These are phyloP conservation scores for Horisme vitalbata DNA, from an alignment of 2,888 invertebrate species.

Conservation along the genomic window DNA sequence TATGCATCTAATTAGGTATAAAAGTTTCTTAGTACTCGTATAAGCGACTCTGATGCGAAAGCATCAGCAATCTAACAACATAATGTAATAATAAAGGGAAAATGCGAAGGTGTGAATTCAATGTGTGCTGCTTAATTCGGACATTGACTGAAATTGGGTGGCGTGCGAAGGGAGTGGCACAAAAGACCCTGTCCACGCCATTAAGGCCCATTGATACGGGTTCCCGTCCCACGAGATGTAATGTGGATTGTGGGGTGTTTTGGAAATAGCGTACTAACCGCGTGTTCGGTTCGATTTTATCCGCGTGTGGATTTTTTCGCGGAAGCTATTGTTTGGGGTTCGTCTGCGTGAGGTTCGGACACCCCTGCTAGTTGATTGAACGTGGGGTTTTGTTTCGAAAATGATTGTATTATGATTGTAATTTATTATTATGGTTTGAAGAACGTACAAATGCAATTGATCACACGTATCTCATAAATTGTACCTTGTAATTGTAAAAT, in stretches of 20 bases:
- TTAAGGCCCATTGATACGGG: slow-evolving; percentile 67
- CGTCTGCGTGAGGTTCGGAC: slow-evolving; percentile 9
- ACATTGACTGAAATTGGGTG: slow-evolving; percentile 49
- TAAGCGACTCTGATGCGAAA: too few relatives aligned
- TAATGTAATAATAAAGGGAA: slow-evolving; percentile 27
- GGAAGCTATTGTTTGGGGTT: slow-evolving; percentile 18
- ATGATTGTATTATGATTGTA: slow-evolving; percentile 1
- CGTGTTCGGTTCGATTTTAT: slow-evolving; percentile 36
- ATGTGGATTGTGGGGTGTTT: slow-evolving; percentile 56
- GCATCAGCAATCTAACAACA: slow-evolving; percentile 9
- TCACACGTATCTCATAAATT: too few relatives aligned
- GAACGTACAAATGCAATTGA: too few relatives aligned
- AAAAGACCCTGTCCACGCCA: slow-evolving; percentile 57
- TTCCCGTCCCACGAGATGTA: slow-evolving; percentile 51
- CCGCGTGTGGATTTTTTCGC: slow-evolving; percentile 10
- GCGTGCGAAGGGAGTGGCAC: slow-evolving; percentile 39
- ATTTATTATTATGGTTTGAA: slow-evolving; percentile 2
- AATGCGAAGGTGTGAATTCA: slow-evolving; percentile 49
- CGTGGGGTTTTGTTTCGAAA: slow-evolving; percentile 2
- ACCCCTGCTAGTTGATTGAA: slow-evolving; percentile 17
- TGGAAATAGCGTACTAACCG: slow-evolving; percentile 42
- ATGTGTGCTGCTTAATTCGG: slow-evolving; percentile 50
- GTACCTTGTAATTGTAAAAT: too few relatives aligned
- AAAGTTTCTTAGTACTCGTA: too few relatives aligned
- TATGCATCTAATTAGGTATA: too few relatives aligned